A percentile compares a stretch with the other conserved stretches of the same genome.
phyloP scores from a whole-genome alignment of 2,797 vertebrate species.

The Psittacula derbiana region DNA sequence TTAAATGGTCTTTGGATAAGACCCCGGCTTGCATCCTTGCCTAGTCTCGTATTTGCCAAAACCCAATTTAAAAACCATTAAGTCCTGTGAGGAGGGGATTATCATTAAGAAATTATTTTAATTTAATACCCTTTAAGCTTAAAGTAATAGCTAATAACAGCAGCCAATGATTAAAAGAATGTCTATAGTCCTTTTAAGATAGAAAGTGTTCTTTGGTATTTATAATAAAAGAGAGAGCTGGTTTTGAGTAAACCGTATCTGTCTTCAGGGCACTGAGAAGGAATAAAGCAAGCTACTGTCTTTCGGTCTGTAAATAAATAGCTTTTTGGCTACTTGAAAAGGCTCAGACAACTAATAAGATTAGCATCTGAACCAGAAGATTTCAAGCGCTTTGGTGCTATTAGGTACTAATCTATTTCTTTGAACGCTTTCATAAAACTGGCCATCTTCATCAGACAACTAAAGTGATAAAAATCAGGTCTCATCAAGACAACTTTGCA shows the following conservation, averaged over 20 bases:
- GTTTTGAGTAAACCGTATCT: slow-evolving; percentile 24
- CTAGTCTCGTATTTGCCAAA: slow-evolving; percentile 16
- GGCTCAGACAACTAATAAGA: slow-evolving; percentile 46
- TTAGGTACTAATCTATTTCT: slow-evolving; percentile 32
- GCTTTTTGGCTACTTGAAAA: slow-evolving; percentile 65
- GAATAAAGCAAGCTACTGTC: background rate
- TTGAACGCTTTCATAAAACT: slow-evolving; percentile 32
- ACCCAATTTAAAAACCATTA: slow-evolving; percentile 33
- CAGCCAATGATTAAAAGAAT: slow-evolving; percentile 28
- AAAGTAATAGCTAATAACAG: slow-evolving; percentile 47
- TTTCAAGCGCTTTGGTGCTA: slow-evolving; percentile 38
- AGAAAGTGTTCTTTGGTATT: background rate
- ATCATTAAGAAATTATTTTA: slow-evolving; percentile 65
- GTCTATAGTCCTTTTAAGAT: background rate
- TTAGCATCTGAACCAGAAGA: slow-evolving; percentile 48
- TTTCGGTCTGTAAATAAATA: slow-evolving; percentile 66
- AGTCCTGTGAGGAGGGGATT: background rate
- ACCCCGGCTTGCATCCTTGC: background rate
- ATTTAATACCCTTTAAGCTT: slow-evolving; percentile 59
- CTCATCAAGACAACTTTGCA: slow-evolving; percentile 8
- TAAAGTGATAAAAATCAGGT: background rate
- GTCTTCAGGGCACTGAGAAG: slow-evolving; percentile 3
- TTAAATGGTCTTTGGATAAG: slow-evolving; percentile 14
- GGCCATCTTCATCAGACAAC: background rate
- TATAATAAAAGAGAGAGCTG: background rate